Evolutionary conservation across 2,888 invertebrate genomes (phyloP).

Genomic region (Drosophila mimetica): DNA sequence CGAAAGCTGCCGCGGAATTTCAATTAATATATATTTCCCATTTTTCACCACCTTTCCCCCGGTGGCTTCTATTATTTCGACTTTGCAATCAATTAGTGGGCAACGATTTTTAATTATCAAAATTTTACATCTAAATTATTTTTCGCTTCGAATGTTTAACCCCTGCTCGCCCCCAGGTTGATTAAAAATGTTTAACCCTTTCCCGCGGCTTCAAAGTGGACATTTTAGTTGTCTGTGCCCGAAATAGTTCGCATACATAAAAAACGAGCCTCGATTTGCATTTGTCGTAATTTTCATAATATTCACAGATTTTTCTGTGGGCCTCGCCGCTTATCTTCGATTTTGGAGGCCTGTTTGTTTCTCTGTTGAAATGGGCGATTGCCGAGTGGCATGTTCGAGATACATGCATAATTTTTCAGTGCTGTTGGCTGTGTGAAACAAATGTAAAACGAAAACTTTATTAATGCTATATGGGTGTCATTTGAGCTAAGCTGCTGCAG

Average conservation of each 20-base stretch:
- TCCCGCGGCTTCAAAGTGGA: conserved; percentile 1
- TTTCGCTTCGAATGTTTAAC: conserved; percentile 18
- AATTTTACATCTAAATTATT: conserved; percentile 29
- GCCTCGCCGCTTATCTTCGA: conserved; percentile 25
- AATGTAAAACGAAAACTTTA: conserved; percentile 41
- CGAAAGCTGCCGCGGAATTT: conserved; percentile 49
- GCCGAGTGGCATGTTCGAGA: conserved; percentile 47
- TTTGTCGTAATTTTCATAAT: conserved; percentile 61
- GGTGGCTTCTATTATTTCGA: conserved; percentile 14
- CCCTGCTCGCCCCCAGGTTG: conserved; percentile 23
- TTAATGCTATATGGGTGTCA: conserved; percentile 53
- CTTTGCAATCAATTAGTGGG: conserved; percentile 52
- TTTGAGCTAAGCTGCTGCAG: conserved; percentile 53
- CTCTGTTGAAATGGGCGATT: conserved; percentile 62
- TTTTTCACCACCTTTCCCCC: conserved; percentile 17
- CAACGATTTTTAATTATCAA: conserved; percentile 49
- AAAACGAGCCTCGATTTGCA: conserved; percentile 58
- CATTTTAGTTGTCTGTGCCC: conserved; percentile 17
- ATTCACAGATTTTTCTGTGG: conserved; percentile 33
- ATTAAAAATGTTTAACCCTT: conserved; percentile 33
- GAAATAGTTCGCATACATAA: conserved; percentile 48
- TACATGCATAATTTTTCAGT: conserved; percentile 50
- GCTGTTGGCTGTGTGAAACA: conserved; percentile 14
- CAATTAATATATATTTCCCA: conserved; percentile 55
- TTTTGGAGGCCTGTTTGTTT: conserved; percentile 29